Conservation (phyloP, 2,888 invertebrate genomes). For the Cheilosia variabilis region DNA sequence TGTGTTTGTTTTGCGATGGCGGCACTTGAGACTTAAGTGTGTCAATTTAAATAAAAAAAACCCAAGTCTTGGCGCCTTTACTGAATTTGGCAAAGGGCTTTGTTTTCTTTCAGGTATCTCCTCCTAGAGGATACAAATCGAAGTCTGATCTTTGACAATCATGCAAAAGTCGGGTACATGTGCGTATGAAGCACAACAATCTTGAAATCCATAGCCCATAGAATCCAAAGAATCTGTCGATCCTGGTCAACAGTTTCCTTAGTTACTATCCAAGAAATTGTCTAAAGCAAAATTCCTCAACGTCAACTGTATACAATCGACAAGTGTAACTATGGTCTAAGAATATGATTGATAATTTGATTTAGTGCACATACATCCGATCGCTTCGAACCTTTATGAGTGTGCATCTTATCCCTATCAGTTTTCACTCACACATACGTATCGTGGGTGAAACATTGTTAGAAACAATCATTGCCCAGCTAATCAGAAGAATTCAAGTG, state of each 20-base stretch:
- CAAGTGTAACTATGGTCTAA: slow-evolving; percentile 50
- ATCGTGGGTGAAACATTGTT: slow-evolving; percentile 43
- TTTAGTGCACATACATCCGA: slow-evolving; percentile 51
- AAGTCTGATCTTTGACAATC: too few relatives aligned
- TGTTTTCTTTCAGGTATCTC: too few relatives aligned
- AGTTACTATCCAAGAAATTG: not conserved
- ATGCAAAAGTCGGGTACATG: too few relatives aligned
- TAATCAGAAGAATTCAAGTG: slow-evolving; percentile 44
- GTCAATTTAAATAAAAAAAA: too few relatives aligned
- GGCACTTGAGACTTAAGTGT: too few relatives aligned
- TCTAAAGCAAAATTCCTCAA: not conserved
- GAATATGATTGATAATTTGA: slow-evolving; percentile 47
- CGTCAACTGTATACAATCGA: not conserved
- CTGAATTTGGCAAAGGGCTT: too few relatives aligned
- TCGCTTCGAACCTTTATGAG: slow-evolving; percentile 17
- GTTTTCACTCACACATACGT: slow-evolving; percentile 41
- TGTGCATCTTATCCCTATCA: slow-evolving; percentile 65
- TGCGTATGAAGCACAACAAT: too few relatives aligned
- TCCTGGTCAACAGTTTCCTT: not conserved
- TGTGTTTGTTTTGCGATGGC: too few relatives aligned
- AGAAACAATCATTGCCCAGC: slow-evolving; percentile 32
- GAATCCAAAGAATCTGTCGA: not conserved
- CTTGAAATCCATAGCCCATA: too few relatives aligned
- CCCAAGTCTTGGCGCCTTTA: too few relatives aligned
- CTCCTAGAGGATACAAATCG: too few relatives aligned